phyloP scores from a whole-genome alignment of 2,113 vertebrate genomes.

The Hyperopisus bebe region DNA sequence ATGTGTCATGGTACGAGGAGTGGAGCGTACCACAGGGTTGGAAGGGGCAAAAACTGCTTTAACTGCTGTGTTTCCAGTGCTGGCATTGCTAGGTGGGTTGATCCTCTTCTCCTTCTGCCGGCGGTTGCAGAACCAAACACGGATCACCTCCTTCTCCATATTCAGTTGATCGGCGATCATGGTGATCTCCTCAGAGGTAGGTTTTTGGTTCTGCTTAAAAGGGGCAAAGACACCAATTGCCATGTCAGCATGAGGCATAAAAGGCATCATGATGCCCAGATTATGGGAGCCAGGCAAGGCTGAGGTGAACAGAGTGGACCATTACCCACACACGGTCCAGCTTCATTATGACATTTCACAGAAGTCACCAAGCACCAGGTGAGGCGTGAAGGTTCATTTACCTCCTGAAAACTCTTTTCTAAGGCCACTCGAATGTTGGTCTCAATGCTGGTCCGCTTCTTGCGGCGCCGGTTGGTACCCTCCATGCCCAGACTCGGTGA shows the following conservation, averaged over 20 bases:
- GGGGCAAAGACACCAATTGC: conserved; percentile 53
- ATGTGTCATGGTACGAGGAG: not conserved
- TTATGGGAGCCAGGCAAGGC: not conserved
- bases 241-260: conserved; percentile 48
- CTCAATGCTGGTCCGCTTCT: conserved; percentile 99
- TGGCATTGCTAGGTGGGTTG: conserved; percentile 90
- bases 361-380: not conserved
- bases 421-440: conserved; percentile 99
- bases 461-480: conserved; percentile 93
- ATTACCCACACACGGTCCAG: not conserved
- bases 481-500: conserved; percentile 86
- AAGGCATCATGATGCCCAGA: not conserved
- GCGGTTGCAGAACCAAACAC: conserved; percentile 99
- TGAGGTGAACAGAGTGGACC: not conserved
- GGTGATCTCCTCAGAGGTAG: conserved; percentile 99
- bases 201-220: conserved; percentile 97
- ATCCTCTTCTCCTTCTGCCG: conserved; percentile 98
- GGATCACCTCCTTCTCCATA: conserved; percentile 99
- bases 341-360: not conserved
- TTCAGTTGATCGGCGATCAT: conserved; percentile 98
- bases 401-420: conserved; percentile 99
- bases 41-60: conserved; percentile 85
- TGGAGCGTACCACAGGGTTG: conserved; percentile 70
- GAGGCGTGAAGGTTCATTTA: conserved; percentile 46
- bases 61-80: conserved; percentile 78